Evolutionary conservation across 2,888 invertebrate genomes (phyloP).

Genomic region (Formica aserva): DNA sequence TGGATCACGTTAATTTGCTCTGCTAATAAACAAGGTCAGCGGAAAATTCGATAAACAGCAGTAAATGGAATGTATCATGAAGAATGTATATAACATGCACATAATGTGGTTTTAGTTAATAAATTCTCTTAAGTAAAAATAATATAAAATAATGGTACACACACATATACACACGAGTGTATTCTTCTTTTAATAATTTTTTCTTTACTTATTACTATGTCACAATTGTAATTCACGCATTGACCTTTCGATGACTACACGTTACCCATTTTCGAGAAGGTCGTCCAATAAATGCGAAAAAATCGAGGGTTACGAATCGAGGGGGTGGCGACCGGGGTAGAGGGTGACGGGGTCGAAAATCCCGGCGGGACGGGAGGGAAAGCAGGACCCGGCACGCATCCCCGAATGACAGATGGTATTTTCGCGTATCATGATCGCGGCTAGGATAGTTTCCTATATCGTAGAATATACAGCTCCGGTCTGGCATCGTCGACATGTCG

Average conservation of each 20-base stretch:
- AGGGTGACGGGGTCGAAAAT: constrained; percentile 52
- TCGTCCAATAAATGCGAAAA: constrained; percentile 4
- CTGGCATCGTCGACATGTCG: constrained; percentile 84
- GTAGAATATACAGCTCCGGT: constrained; percentile 77
- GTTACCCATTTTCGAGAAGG: not conserved
- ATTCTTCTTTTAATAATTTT: not conserved
- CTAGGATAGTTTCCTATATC: constrained; percentile 81
- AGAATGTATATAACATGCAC: not conserved
- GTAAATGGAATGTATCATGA: not conserved
- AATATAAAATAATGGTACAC: not conserved
- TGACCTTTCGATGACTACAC: not conserved
- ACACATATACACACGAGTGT: not conserved
- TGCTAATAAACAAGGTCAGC: constrained; percentile 9
- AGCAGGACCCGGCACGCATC: constrained; percentile 75
- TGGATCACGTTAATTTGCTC: constrained; percentile 24
- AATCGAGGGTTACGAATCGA: constrained; percentile 7
- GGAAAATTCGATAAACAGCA: constrained; percentile 9
- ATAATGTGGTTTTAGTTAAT: not conserved
- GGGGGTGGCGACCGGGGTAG: not conserved
- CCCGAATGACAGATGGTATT: constrained; percentile 84
- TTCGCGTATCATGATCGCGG: constrained; percentile 83
- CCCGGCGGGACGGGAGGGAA: constrained; percentile 40
- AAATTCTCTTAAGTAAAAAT: not conserved
- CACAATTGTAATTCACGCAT: not conserved
- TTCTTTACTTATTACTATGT: not conserved